Evolutionary conservation across 2,113 vertebrate genomes (phyloP).

Genomic region (Nothobranchius furzeri): DNA sequence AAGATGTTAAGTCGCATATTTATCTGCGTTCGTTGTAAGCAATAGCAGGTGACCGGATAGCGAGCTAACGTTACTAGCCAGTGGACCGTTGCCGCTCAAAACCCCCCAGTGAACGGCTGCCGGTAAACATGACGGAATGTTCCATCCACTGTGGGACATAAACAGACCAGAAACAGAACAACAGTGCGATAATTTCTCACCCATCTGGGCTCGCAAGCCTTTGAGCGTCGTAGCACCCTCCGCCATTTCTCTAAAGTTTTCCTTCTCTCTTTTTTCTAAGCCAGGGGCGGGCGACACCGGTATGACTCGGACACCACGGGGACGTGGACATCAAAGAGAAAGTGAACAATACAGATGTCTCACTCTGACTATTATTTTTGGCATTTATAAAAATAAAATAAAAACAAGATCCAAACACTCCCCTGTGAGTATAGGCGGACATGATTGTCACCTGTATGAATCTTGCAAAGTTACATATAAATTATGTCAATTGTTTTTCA

Average conservation of each 20-base stretch:
- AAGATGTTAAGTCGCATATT: conserved; percentile 2
- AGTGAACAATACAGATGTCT: not conserved
- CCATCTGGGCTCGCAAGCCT: conserved; percentile 81
- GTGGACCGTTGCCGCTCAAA: conserved; percentile 26
- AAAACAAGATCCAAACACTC: not conserved
- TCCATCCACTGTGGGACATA: not conserved
- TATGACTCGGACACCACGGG: conserved; percentile 56
- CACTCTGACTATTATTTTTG: conserved; percentile 33
- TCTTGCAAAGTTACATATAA: no score
- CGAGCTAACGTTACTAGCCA: conserved; percentile 60
- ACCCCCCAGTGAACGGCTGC: conserved; percentile 16
- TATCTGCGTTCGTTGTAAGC: conserved; percentile 44
- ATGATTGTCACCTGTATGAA: not conserved
- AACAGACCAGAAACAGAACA: not conserved
- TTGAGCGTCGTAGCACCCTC: conserved; percentile 81
- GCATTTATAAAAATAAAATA: not conserved
- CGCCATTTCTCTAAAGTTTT: conserved; percentile 83
- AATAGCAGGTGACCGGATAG: conserved; percentile 21
- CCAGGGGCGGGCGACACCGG: conserved; percentile 67
- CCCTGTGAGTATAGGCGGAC: not conserved
- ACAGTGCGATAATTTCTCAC: conserved; percentile 57
- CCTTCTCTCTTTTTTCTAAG: conserved; percentile 60
- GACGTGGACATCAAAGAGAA: conserved; percentile 69
- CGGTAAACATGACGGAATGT: conserved; percentile 16
- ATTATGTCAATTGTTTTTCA: no score